Evolutionary conservation across 2,888 invertebrate genomes (phyloP).

Genomic region (Conus canariensis): DNA sequence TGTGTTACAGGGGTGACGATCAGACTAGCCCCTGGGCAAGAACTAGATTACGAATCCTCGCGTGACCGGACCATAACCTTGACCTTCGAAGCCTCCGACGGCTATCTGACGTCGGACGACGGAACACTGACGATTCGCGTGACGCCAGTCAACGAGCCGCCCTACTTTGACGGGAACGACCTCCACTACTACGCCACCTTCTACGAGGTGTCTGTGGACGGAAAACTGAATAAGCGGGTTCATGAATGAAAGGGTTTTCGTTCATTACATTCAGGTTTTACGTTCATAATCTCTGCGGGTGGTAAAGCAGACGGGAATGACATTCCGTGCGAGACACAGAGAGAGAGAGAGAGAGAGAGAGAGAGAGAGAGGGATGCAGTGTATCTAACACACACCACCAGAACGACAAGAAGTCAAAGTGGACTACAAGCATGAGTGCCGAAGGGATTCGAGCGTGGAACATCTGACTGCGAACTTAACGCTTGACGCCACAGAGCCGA

Average conservation of each 20-base stretch:
- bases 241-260: background rate
- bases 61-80: background rate
- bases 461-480: too few species aligned
- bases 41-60: conserved; percentile 31
- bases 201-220: conserved; percentile 6
- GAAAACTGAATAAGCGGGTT: too few species aligned
- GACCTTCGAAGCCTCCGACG: conserved; percentile 30
- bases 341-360: too few species aligned
- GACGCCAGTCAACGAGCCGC: conserved; percentile 36
- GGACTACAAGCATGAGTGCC: too few species aligned
- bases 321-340: too few species aligned
- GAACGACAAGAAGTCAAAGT: too few species aligned
- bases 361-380: too few species aligned
- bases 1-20: conserved; percentile 22
- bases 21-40: background rate
- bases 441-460: too few species aligned
- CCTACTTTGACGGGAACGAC: conserved; percentile 3
- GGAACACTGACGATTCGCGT: conserved; percentile 14
- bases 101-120: conserved; percentile 33
- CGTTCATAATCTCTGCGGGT: too few species aligned
- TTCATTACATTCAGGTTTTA: background rate
- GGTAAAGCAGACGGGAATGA: too few species aligned
- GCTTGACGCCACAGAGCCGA: too few species aligned
- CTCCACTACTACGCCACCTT: conserved; percentile 13
- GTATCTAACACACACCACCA: too few species aligned